Base-by-base conservation (phyloP, 2,888 invertebrate species). In the Drosophila tanythrix region DNA sequence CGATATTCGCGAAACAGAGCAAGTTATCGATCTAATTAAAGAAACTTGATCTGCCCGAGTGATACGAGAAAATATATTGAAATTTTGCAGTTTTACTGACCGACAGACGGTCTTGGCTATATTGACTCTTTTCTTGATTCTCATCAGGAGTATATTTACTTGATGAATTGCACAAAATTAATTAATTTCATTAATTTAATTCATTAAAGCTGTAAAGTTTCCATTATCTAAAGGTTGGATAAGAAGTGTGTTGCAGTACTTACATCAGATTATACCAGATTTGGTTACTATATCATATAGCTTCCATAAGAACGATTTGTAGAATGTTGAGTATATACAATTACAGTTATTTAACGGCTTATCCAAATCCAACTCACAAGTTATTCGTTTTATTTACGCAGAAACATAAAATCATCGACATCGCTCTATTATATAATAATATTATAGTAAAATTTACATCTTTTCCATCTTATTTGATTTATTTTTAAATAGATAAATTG, bases 401-500 rank as follows among this genome's bases (percentile, higher is more conserved):
- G 18, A 8, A 10, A 10, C 2, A n/a, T n/a, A 40, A 40, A n/a
- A 36, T 36, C 7, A 36, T 18, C 2, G 18, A 18, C 15, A 18
- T 7, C 36, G 6, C 18, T 18, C 1, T 7, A 3, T 18, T 7
- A 38, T 18, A 38, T 7, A 2, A 38, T 38, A 18, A 3, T 40
- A 40, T n/a, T 10, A 8, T 38, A 4, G 25, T 25, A 3, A 6
- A 27, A 15, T 48, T 15, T 27, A 3, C 7, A 25, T 46, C 1
- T 15, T 15, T 15, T 15, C 15, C 2, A 10, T 13, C 6, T 21
- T 21, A 8, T 53, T 35, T 56, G 8, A 33, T n/a, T 11, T 46
- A 27, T 36, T 29, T 13, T 29, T 21, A 29, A 36, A 31, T 53
- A 27, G 21, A 66, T 67, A 38, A 66, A 38, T 33, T n/a, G 18